phyloP scores from a whole-genome alignment of 2,113 vertebrate genomes.

The Struthio camelus region DNA sequence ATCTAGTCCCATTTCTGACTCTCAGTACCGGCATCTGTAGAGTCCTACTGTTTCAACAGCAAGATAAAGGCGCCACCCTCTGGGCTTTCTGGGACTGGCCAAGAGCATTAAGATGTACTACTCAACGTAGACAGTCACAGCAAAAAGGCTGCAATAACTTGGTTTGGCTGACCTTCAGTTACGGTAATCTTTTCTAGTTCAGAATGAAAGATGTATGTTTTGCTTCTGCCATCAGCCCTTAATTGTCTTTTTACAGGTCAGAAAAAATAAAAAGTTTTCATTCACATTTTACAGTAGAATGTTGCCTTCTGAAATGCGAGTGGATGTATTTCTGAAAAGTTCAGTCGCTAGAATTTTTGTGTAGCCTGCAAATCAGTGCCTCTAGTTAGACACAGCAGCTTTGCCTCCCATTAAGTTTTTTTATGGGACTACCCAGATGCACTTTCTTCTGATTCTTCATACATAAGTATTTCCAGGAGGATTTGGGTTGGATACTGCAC shows the following conservation, averaged over 20 bases:
- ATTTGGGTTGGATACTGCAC: not conserved
- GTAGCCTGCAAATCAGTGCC: not conserved
- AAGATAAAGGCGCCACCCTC: not conserved
- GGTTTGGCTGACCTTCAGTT: fast-evolving
- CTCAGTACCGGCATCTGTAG: not conserved
- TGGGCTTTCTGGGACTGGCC: not conserved
- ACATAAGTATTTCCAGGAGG: not conserved
- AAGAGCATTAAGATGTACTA: fast-evolving
- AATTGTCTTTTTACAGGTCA: not conserved
- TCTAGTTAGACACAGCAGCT: not conserved
- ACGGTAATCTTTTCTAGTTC: not conserved
- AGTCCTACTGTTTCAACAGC: not conserved
- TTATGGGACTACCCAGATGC: not conserved
- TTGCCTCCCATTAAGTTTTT: not conserved
- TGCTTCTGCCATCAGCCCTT: not conserved
- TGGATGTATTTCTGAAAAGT: not conserved
- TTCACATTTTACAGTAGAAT: fast-evolving
- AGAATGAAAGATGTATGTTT: not conserved
- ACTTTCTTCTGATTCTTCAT: not conserved
- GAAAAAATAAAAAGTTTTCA: fast-evolving
- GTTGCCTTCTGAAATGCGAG: fast-evolving
- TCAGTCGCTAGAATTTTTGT: not conserved
- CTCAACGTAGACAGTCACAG: fast-evolving
- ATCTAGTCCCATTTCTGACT: not conserved
- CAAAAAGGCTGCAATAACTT: not conserved